Percentiles rank a stretch among this genome's conserved stretches.
phyloP scores from a whole-genome alignment of 2,113 vertebrate species.

The Burhinus oedicnemus region DNA sequence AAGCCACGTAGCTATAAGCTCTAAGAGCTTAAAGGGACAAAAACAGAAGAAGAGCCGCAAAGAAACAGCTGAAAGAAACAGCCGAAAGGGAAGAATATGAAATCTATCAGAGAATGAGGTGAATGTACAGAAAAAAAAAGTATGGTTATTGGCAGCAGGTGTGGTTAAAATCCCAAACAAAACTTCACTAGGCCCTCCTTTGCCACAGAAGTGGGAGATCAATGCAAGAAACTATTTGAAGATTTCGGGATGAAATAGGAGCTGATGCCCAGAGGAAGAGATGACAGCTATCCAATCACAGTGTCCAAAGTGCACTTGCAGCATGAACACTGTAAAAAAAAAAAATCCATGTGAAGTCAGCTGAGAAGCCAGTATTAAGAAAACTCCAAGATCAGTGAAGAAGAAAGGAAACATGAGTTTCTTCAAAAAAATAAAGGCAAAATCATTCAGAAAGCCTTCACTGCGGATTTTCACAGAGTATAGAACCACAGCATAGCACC shows the following conservation, averaged over 20 bases:
- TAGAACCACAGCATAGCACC: not conserved
- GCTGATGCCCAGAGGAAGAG: not conserved
- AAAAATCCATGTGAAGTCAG: not conserved
- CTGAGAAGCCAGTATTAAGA: not conserved
- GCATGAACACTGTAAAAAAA: not conserved
- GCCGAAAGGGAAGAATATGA: not conserved
- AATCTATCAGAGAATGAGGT: not conserved
- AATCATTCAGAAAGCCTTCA: not conserved
- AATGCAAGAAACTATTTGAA: not conserved
- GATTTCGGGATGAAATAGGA: not conserved
- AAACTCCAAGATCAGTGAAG: not conserved
- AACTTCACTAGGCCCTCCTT: not conserved
- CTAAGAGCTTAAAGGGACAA: not conserved
- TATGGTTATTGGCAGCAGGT: not conserved
- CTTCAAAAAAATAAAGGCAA: not conserved
- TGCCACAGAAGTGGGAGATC: not conserved
- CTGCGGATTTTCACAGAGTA: not conserved
- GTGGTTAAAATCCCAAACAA: not conserved
- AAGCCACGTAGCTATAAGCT: not conserved
- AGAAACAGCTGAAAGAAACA: not conserved
- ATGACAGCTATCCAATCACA: not conserved
- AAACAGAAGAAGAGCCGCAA: not conserved
- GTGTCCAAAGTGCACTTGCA: not conserved
- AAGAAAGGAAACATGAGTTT: not conserved
- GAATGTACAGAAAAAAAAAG: not conserved